Percentiles rank a stretch among this genome's conserved stretches.
phyloP scores from a whole-genome alignment of 2,797 vertebrate genomes.

The Lemur catta region DNA sequence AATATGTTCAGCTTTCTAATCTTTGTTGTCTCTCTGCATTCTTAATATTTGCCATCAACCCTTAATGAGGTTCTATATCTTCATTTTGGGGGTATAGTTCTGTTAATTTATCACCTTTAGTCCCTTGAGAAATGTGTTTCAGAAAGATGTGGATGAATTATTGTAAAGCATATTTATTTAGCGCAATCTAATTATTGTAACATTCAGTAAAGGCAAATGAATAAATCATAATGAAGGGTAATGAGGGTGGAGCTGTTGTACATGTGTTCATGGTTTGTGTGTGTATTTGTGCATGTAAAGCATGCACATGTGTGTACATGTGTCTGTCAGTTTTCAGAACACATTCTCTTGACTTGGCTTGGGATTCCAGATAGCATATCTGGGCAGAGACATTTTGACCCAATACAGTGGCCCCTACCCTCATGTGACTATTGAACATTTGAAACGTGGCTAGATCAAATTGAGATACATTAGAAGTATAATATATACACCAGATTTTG shows the following conservation, averaged over 20 bases:
- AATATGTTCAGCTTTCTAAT: conserved; percentile 66
- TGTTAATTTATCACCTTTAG: conserved; percentile 79
- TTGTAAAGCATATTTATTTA: conserved; percentile 80
- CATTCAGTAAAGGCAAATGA: conserved; percentile 79
- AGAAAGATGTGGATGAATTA: conserved; percentile 78
- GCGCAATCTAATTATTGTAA: conserved; percentile 76
- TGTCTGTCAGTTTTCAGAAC: not conserved
- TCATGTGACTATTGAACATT: not conserved
- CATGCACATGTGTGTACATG: not conserved
- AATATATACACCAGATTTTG: not conserved
- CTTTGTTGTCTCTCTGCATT: conserved; percentile 60
- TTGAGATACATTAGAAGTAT: not conserved
- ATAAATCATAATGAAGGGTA: conserved; percentile 77
- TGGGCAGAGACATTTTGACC: not conserved
- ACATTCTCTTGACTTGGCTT: not conserved
- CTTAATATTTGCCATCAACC: conserved; percentile 73
- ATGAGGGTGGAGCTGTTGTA: not conserved
- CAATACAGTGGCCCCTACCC: not conserved
- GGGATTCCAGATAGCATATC: not conserved
- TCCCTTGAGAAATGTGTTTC: conserved; percentile 73
- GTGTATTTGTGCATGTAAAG: too few species aligned
- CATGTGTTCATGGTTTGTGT: not conserved
- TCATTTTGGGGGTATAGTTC: conserved; percentile 69
- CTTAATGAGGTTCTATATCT: conserved; percentile 69
- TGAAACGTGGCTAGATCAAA: not conserved